A percentile compares a stretch with the other conserved stretches of the same genome.
phyloP scores from a whole-genome alignment of 2,797 vertebrate genomes.

The Melanitta fusca region DNA sequence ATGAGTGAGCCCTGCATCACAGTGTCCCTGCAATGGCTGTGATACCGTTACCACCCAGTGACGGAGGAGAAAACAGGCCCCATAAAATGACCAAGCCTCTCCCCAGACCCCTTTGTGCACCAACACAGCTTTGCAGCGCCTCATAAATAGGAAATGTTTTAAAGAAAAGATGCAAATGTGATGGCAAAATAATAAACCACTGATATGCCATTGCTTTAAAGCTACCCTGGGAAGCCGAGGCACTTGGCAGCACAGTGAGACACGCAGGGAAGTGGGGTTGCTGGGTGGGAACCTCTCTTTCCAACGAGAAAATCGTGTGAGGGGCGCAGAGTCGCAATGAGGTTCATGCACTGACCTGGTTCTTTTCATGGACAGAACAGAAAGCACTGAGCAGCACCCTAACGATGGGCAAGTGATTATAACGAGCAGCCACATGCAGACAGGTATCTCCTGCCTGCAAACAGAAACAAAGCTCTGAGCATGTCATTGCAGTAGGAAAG shows the following conservation, averaged over 20 bases:
- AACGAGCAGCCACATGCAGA: constrained; percentile 93
- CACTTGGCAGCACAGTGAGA: not conserved
- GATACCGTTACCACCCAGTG: not conserved
- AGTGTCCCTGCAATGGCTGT: not conserved
- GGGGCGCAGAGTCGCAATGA: constrained; percentile 10
- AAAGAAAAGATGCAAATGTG: constrained; percentile 39
- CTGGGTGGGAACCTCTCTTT: not conserved
- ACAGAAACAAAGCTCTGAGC: constrained; percentile 79
- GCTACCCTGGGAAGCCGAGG: not conserved
- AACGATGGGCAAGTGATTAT: constrained; percentile 93
- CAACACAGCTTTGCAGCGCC: not conserved
- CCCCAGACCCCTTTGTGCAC: not conserved
- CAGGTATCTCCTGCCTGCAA: constrained; percentile 92
- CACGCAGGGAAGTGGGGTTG: not conserved
- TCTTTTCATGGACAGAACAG: constrained; percentile 94
- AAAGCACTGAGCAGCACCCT: constrained; percentile 93
- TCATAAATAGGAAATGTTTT: constrained; percentile 6
- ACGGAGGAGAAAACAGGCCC: not conserved
- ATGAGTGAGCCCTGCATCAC: not conserved
- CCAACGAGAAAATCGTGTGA: not conserved
- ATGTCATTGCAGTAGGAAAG: constrained; percentile 10
- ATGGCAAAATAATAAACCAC: constrained; percentile 53
- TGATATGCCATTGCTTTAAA: not conserved
- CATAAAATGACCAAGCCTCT: not conserved
- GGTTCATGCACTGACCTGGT: constrained; percentile 89